Evolutionary conservation across 2,888 invertebrate species (phyloP), one percentile per base, ranked within the genome.

Genomic region (Glaucopsyche alexis): DNA sequence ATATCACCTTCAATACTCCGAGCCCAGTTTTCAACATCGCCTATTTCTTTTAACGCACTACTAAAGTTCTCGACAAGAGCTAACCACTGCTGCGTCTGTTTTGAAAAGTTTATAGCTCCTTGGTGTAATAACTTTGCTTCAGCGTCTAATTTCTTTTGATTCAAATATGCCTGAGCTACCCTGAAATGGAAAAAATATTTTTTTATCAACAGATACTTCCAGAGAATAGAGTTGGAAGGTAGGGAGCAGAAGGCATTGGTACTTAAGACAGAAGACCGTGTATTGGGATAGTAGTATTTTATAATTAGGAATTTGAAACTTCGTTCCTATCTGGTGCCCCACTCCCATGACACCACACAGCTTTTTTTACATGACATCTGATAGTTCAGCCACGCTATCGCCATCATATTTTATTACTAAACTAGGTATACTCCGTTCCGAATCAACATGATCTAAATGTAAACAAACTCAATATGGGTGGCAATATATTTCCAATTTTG

Each of bases 11-110:
- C 99, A 81, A 99, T 99, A 78, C 97, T 98, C 78, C 96, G 95
- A 0, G 99, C 98, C 99, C 99, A 99, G 86, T 99, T 99, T 86
- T 99, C 99, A 0, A 99, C 99, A 93, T 99, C 99, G 0, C 99
- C 99, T 73, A 99, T 95, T 93, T 99, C 99, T 94, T 99, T 97
- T 2, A 98, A 90, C 0, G 97, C 96, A 83, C 96, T 95, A 80
- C 97, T 97, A 82, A 98, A 97, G 76, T 96, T 96, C 85, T 98
- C 97, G 0, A 98, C 97, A 71, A 99, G 93, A 77, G 96, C 96
- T n/a, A 99, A 91, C 99, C 99, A 99, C 81, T 99, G 98, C 78
- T 98, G 96, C 0, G 99, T 99, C 88, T 99, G 99, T 88, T 98
- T 98, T 0, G 98, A 96, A 93, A 99, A 98, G 84, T 98, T 98